Evolutionary conservation across 2,113 vertebrate genomes (phyloP).

Genomic region (Mobula hypostoma): DNA sequence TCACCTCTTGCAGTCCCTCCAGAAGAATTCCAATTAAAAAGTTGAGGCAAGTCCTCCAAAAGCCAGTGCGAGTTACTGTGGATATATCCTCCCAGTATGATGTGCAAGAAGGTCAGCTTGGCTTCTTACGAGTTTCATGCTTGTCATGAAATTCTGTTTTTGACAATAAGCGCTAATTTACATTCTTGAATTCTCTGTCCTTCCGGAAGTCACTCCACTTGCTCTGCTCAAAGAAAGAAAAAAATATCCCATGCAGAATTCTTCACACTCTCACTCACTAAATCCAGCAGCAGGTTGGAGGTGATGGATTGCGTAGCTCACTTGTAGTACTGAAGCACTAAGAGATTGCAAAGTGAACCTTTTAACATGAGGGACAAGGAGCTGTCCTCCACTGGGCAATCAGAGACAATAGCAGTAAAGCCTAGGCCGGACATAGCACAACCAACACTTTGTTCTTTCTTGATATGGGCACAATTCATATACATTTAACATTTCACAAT

Average conservation of each 20-base stretch:
- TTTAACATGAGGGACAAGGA: no score
- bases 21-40: slow-evolving; percentile 16
- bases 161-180: neutral
- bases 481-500: neutral
- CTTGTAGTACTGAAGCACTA: neutral
- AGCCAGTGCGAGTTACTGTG: neutral
- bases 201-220: neutral
- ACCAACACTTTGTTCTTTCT: neutral
- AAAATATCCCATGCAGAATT: neutral
- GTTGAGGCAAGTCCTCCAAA: neutral
- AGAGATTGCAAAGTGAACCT: no score
- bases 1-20: neutral
- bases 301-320: neutral
- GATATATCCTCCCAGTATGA: neutral
- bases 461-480: neutral
- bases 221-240: neutral
- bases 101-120: neutral
- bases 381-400: neutral
- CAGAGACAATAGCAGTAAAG: neutral
- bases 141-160: no score
- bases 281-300: neutral
- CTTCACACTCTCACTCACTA: neutral
- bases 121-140: no score
- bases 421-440: neutral
- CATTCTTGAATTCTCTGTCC: neutral